Evolutionary conservation across 2,888 invertebrate genomes (phyloP), one percentile per base, ranked within the genome.

Genomic region (Andrena bucephala): DNA sequence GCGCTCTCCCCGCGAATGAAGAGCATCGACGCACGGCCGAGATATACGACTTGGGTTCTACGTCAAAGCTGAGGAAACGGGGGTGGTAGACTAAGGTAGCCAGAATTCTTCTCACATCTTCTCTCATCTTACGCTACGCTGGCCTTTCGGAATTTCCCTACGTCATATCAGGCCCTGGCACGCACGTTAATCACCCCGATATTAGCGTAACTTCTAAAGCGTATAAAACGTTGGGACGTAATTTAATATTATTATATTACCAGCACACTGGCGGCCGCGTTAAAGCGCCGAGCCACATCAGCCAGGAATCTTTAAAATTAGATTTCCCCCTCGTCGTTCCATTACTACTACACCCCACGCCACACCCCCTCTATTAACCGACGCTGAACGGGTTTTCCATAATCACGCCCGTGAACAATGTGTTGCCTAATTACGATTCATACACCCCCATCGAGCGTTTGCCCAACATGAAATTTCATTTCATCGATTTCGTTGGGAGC

Each of bases 241-340:
- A 81, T 82, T 82, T 82, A 68, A 82, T 81, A 76, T 82, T 82
- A 82, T 82, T 75, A 82, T 71, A 80, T 75, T 72, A 76, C 62
- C 75, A 24, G 16, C 36, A 50, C 27, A 62, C 60, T 69, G 63
- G 66, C 36, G 70, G 33, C 54, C 57, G 50, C 10, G 70, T 71
- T 80, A 57, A 67, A 68, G 70, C 67, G 60, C 29, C 65, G 59
- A 7, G 66, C 59, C 50, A 52, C 74, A 63, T 80, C 80, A 63
- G 57, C 75, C 57, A 59, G 62, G 80, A 70, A 82, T 82, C 82
- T 80, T 82, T 80, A 75, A 82, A 82, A 82, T 82, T 80, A 80
- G 70, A 80, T 82, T 79, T 74, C 33, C 73, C 67, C 54, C 52
- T 59, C 73, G 6, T 10, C 72, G 31, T 69, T 57, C 57, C 52